These are phyloP conservation scores for Desmophyllum pertusum DNA, from an alignment of 92 coral and sea anemone species.

Conservation along the genomic window DNA sequence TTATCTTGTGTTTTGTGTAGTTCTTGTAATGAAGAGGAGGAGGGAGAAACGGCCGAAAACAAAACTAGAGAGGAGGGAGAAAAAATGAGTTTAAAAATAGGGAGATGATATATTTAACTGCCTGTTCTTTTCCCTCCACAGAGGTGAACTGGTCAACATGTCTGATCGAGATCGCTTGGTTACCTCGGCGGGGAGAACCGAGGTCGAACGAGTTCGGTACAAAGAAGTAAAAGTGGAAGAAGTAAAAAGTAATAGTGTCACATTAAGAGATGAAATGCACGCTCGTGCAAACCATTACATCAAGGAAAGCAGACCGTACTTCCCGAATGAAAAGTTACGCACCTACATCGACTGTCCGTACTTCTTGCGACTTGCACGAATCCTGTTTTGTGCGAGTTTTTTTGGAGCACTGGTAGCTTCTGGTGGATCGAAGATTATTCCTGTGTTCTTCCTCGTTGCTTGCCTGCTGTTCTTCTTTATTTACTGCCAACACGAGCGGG, in stretches of 20 bases:
- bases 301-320: conserved; percentile 57
- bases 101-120: too few relatives aligned
- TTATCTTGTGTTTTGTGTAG: too few relatives aligned
- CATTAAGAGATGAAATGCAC: conserved; percentile 35
- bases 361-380: conserved; percentile 3
- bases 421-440: background rate
- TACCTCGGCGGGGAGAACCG: background rate
- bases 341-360: conserved; percentile 41
- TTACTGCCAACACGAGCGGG: conserved; percentile 65
- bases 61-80: too few relatives aligned
- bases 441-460: conserved; percentile 14
- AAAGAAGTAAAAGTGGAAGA: conserved; percentile 44
- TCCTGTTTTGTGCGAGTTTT: conserved; percentile 25
- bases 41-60: too few relatives aligned
- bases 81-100: too few relatives aligned
- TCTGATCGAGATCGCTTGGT: conserved; percentile 4
- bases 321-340: conserved; percentile 42
- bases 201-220: conserved; percentile 12
- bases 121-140: too few relatives aligned
- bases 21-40: too few relatives aligned
- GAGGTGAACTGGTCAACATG: background rate
- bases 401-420: conserved; percentile 29
- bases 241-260: background rate
- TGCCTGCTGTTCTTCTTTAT: conserved; percentile 37
- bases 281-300: conserved; percentile 61